Base-by-base conservation (phyloP, 2,113 vertebrate genomes). In the Ascaphus truei region DNA sequence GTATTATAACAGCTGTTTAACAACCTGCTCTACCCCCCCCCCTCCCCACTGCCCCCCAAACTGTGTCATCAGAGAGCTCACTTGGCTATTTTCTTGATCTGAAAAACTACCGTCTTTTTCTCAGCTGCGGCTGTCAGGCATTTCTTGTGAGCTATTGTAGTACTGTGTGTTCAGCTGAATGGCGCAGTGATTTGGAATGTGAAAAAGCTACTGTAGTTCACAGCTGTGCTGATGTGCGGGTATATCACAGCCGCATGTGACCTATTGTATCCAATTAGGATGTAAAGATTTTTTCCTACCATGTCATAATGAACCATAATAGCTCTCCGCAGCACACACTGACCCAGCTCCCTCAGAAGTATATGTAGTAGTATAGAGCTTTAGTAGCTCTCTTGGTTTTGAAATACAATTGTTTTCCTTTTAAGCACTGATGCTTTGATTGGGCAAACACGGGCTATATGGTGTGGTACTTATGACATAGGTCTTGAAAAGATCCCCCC, bases 161-260 rank as follows among this genome's bases (percentile, higher is more conserved):
- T 60, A 25, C 23, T n/a, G n/a, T n/a, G n/a, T n/a, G n/a, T n/a
- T n/a, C n/a, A n/a, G n/a, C n/a, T 60, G 57, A 60, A 60, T 60
- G 57, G 34, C 36, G 22, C 36, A 60, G 34, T 60, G 57, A 60
- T 60, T 60, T 60, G 34, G 22, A n/a, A 39, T 37, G 57, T 41
- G 57, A 60, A 60, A 27, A 25, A 36, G 22, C 55, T 37, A 41
- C 57, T 60, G 57, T 60, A 60, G 22, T 60, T 39, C 36, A 34
- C 57, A 60, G 57, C 57, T 60, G 57, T 60, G 34, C 20, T 27
- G 22, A n/a, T 1, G 36, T 1, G 10, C 16, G 18, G 16, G 36
- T 26, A 25, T 39, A 7, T n/a, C 36, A 6, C 20, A 26, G 57
- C 57, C 39, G 57, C 7, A 5, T 60, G 36, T 60, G 29, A 60